phyloP scores from a whole-genome alignment of 2,888 invertebrate genomes.

The Drosophila leonis region DNA sequence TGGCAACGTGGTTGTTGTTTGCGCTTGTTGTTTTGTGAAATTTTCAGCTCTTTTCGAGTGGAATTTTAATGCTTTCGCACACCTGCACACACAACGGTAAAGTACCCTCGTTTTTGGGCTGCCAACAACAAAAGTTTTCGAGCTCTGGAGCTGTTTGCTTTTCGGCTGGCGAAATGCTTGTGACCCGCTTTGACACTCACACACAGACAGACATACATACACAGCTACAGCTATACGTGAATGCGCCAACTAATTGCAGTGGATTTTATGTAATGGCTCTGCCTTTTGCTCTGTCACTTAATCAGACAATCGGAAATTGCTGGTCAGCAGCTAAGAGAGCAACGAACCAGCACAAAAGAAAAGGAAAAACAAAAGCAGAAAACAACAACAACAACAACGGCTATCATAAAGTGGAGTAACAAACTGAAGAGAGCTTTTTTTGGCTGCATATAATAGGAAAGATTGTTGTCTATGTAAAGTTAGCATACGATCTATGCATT shows the following conservation, averaged over 20 bases:
- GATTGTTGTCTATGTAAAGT: background rate
- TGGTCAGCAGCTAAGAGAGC: conserved; percentile 33
- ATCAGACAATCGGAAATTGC: conserved; percentile 39
- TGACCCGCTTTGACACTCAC: conserved; percentile 35
- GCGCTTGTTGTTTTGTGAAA: conserved; percentile 55
- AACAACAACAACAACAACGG: background rate
- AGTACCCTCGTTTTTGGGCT: conserved; percentile 77
- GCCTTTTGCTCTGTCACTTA: conserved; percentile 26
- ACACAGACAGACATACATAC: conserved; percentile 17
- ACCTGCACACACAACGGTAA: conserved; percentile 78
- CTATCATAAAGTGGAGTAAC: conserved; percentile 2
- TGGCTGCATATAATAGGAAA: background rate
- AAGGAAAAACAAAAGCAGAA: background rate
- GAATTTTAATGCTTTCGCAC: conserved; percentile 81
- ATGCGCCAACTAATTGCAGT: conserved; percentile 50
- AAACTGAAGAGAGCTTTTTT: conserved; percentile 4
- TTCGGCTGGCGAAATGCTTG: conserved; percentile 56
- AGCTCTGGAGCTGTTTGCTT: conserved; percentile 43
- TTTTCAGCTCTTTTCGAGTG: conserved; percentile 67
- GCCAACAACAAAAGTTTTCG: conserved; percentile 58
- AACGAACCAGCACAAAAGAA: conserved; percentile 24
- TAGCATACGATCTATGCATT: background rate
- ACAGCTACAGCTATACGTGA: conserved; percentile 9
- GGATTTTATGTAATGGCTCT: conserved; percentile 59
- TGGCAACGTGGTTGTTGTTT: conserved; percentile 21